Conservation (phyloP, 2,888 invertebrate species). For the Celastrina argiolus region DNA sequence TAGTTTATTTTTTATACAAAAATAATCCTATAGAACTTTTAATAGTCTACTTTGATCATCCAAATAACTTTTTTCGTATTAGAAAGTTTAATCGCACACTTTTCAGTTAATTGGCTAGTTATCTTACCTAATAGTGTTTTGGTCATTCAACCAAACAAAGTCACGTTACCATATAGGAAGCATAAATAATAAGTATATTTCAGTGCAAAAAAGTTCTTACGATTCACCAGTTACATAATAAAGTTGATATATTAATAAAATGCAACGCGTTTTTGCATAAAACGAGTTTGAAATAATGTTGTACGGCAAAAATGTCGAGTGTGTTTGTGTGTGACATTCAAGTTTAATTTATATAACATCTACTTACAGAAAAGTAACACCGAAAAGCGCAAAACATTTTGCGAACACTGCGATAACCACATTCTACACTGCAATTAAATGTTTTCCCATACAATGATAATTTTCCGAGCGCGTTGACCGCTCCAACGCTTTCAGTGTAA, state of each 20-base stretch:
- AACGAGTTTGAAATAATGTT: no score
- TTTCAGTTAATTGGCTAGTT: not conserved
- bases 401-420: not conserved
- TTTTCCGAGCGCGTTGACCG: constrained; percentile 21
- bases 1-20: not conserved
- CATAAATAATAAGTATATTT: no score
- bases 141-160: no score
- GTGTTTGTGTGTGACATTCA: not conserved
- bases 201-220: no score
- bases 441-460: not conserved
- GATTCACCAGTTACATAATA: no score
- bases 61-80: not conserved
- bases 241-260: no score
- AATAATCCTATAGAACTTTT: not conserved
- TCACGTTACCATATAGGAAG: no score
- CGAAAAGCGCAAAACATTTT: constrained; percentile 7
- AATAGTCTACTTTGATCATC: not conserved
- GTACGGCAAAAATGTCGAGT: no score
- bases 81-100: not conserved
- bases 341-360: not conserved
- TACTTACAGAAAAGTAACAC: not conserved
- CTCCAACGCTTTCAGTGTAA: constrained; percentile 2
- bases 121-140: no score
- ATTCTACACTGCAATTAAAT: not conserved
- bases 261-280: not conserved